Percentiles rank a stretch among this genome's conserved stretches.
Evolutionary conservation across 2,113 vertebrate genomes (phyloP).

Genomic region (Entomyzon cyanotis): DNA sequence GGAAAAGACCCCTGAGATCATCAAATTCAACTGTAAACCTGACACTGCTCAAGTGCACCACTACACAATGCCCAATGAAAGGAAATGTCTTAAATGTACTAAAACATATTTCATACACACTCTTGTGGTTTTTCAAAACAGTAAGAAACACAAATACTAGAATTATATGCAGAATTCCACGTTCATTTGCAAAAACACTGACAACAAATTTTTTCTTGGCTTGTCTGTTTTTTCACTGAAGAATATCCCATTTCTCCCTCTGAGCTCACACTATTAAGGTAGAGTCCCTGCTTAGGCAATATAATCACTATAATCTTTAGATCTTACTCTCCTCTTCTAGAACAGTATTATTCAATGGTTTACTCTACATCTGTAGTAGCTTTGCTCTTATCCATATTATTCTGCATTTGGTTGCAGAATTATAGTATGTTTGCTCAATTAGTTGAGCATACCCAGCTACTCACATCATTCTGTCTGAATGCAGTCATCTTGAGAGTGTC

Average conservation of each 20-base stretch:
- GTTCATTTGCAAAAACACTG: neutral
- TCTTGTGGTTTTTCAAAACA: neutral
- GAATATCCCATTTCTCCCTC: neutral
- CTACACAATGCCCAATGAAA: neutral
- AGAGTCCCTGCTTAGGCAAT: neutral
- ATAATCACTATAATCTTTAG: neutral
- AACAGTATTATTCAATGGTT: neutral
- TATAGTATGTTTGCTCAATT: neutral
- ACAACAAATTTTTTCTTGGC: neutral
- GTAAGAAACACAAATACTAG: neutral
- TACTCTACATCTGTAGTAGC: neutral
- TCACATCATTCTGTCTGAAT: neutral
- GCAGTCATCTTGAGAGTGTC: neutral
- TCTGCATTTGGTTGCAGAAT: neutral
- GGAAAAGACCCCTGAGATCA: neutral
- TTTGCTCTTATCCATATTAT: neutral
- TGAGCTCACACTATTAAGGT: neutral
- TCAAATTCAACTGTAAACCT: neutral
- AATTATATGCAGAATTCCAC: neutral
- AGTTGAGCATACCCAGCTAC: neutral
- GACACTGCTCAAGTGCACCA: neutral
- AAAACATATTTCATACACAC: neutral
- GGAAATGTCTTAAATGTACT: neutral
- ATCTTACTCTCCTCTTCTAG: neutral
- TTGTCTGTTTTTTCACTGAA: neutral